phyloP scores from a whole-genome alignment of 2,888 invertebrate species.

The Coenonympha arcania region DNA sequence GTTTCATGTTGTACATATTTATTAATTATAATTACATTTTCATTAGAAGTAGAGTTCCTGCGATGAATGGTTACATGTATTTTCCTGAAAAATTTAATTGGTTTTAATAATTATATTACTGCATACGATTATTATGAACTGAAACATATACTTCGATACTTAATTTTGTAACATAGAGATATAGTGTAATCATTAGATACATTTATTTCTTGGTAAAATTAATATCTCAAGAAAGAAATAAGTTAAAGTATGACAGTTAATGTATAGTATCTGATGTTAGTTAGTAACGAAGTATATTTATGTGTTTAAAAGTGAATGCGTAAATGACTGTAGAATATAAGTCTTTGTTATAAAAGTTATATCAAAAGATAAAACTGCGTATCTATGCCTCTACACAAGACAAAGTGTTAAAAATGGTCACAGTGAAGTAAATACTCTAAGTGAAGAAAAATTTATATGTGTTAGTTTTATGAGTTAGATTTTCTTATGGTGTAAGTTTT shows the following conservation, averaged over 20 bases:
- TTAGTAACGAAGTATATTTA: slow-evolving; percentile 2
- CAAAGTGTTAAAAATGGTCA: background rate
- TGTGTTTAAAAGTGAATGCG: background rate
- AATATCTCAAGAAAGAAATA: too few relatives aligned
- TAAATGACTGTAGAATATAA: background rate
- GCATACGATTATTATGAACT: too few relatives aligned
- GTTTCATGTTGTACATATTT: slow-evolving; percentile 1
- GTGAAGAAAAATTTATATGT: background rate
- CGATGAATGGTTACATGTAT: slow-evolving; percentile 56
- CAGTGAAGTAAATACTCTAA: background rate
- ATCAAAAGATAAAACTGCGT: slow-evolving; percentile 3
- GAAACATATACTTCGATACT: too few relatives aligned
- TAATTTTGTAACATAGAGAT: too few relatives aligned
- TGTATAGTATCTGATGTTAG: background rate
- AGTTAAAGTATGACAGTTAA: background rate
- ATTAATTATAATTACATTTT: slow-evolving; percentile 29
- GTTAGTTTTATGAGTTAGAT: background rate
- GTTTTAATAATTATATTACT: background rate
- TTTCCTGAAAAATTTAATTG: slow-evolving; percentile 60
- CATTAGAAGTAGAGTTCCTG: slow-evolving; percentile 42
- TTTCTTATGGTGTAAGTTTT: background rate
- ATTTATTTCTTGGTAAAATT: too few relatives aligned
- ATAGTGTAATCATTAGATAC: too few relatives aligned
- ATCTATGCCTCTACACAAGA: slow-evolving; percentile 5
- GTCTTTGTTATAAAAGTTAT: background rate